Base-by-base conservation (phyloP, 2,797 vertebrate species). In the Helarctos malayanus region DNA sequence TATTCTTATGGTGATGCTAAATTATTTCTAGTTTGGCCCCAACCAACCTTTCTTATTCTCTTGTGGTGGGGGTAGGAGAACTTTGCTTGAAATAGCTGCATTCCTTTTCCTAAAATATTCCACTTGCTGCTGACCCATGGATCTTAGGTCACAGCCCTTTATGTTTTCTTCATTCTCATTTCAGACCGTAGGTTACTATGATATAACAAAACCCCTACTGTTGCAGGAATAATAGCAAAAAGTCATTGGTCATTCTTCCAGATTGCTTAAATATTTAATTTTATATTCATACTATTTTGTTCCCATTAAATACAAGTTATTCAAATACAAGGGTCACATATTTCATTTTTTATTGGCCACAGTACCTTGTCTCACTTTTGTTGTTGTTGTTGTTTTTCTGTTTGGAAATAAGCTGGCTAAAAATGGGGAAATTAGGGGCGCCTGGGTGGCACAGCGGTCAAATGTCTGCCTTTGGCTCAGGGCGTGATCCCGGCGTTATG, bases 191-290 rank as follows among this genome's bases (percentile, higher is more conserved):
- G 54, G 15, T 69, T 54, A 41, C 4, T 2, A 49, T 56, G 16
- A 18, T 79, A 12, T 27, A 75, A 11, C 7, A 80, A 90, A 47
- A 86, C 12, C 21, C 3, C 2, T 35, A 32, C 7, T 5, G 4
- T 18, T 78, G 18, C 32, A 80, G 57, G 3, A 96, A 57, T 29
- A 57, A 52, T 16, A 63, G 9, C 27, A 83, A 86, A 88, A 32
- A 56, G 2, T 59, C 80, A 79, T 68, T 23, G 8, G 3, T 12
- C 16, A n/a, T 76, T 80, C 47, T 19, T 87, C 49, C 57, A 21
- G 91, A 81, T 47, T 88, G 9, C 73, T 78, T 84, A 85, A 90
- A 21, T 29, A 32, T 61, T 89, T 86, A 47, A 32, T 87, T 92
- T 87, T 61, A 88, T 41, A 61, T 52, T 95, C 25, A 52, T 4